phyloP scores from a whole-genome alignment of 2,113 vertebrate species.

The Channa maculata region DNA sequence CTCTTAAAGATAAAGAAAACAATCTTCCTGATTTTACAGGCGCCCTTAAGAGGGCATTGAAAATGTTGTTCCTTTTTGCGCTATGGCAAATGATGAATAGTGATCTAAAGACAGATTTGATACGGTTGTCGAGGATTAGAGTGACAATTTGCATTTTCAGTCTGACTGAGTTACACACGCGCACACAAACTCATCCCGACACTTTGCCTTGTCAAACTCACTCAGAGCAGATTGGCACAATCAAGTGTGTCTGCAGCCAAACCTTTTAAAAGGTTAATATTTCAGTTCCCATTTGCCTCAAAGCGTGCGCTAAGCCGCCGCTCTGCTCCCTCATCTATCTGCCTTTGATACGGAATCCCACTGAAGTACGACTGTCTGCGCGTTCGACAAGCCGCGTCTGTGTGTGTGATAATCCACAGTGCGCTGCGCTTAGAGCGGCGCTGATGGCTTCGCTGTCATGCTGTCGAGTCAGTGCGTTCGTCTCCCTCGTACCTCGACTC shows the following conservation, averaged over 20 bases:
- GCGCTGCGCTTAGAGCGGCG: conserved; percentile 3
- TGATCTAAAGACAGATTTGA: conserved; percentile 50
- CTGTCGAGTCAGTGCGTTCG: conserved; percentile 37
- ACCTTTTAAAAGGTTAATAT: conserved; percentile 71
- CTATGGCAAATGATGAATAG: conserved; percentile 27
- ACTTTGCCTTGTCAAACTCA: conserved; percentile 50
- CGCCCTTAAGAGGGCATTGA: not conserved
- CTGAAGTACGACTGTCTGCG: conserved; percentile 56
- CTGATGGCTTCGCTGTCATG: conserved; percentile 46
- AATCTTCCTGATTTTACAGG: conserved; percentile 1
- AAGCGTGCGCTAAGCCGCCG: conserved; percentile 57
- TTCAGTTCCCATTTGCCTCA: conserved; percentile 72
- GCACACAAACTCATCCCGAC: conserved; percentile 19
- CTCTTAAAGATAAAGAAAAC: not conserved
- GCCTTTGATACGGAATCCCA: conserved; percentile 60
- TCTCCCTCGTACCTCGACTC: conserved; percentile 1
- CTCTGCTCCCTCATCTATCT: conserved; percentile 32
- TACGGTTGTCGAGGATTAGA: conserved; percentile 51
- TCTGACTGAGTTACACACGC: conserved; percentile 29
- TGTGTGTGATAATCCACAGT: conserved; percentile 52
- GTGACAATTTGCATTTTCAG: conserved; percentile 49
- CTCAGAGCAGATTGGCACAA: conserved; percentile 54
- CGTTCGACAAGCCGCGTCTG: conserved; percentile 33
- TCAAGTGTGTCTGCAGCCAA: conserved; percentile 52
- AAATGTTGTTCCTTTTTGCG: conserved; percentile 26